Percentiles rank a stretch among this genome's conserved stretches.
phyloP scores from a whole-genome alignment of 1,140 invertebrate species.

The Homalodisca vitripennis region DNA sequence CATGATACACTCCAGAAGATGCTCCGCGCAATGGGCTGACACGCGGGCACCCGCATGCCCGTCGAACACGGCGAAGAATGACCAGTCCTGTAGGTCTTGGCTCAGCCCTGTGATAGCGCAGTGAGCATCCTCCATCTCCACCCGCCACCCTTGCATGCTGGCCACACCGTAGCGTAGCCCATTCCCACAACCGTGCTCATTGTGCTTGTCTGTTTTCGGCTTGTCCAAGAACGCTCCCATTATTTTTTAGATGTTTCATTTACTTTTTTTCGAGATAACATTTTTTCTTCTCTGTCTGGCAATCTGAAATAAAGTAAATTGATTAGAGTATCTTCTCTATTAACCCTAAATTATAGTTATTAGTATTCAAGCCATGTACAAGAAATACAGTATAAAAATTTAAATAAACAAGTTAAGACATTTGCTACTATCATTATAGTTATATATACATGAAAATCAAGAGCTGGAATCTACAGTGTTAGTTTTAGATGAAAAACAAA shows the following conservation, averaged over 20 bases:
- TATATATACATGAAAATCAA: no score
- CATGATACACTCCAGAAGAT: conserved; percentile 84
- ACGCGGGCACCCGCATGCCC: conserved; percentile 94
- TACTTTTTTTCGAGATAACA: conserved; percentile 8
- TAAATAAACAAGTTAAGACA: no score
- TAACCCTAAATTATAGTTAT: no score
- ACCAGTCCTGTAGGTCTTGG: conserved; percentile 83
- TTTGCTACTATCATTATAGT: no score
- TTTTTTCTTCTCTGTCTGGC: neutral
- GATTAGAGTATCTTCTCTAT: no score
- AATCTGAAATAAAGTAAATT: conserved; percentile 11
- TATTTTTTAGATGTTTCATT: conserved; percentile 15
- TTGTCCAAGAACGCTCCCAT: conserved; percentile 99
- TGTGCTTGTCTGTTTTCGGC: conserved; percentile 97
- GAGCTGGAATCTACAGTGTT: no score
- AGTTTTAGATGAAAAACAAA: no score
- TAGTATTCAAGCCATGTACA: no score
- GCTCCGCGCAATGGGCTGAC: conserved; percentile 90
- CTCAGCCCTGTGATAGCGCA: conserved; percentile 69
- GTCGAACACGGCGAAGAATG: conserved; percentile 99
- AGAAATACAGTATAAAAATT: no score
- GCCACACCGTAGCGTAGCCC: conserved; percentile 89
- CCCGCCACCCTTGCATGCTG: conserved; percentile 97
- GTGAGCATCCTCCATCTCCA: conserved; percentile 99
- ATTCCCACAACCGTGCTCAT: conserved; percentile 85